Evolutionary conservation across 2,797 vertebrate genomes (phyloP), one percentile per base, ranked within the genome.

Genomic region (Masticophis lateralis): DNA sequence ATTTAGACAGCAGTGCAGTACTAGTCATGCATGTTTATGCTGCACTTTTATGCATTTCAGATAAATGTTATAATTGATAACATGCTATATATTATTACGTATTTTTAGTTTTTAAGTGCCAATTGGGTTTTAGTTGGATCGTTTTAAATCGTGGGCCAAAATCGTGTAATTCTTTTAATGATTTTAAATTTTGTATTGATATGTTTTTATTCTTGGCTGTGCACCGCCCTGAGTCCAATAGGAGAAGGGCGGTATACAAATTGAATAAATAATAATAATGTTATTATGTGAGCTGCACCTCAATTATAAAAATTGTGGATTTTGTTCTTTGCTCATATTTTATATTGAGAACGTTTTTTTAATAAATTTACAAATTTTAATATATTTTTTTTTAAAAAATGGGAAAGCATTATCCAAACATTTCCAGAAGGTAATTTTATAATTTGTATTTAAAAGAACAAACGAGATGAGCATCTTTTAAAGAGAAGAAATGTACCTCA

Each of bases 401-500:
- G 74, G 32, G 27, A 51, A 47, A 69, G 12, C 16, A 28, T 37
- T 60, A 86, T 51, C 89, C 60, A 94, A 89, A 61, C 22, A 74
- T 74, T 83, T 83, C 22, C 66, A 90, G 22, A 22, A 7, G 11
- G 32, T 27, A 53, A 66, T 51, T 92, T 66, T 0, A 0, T 94
- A 94, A 92, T 94, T 96, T 47, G 89, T 66, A 92, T 95, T 96
- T 83, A 43, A 89, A 96, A 99, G 99, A 99, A 99, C 98, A 99
- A 99, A 97, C 98, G 99, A 98, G 99, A 99, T 93, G 99, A 99
- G 59, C 99, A 99, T 97, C 98, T 99, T 94, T 97, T 99, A 97
- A 99, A 99, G 97, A 98, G 99, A 96, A 98, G 99, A 96, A 99
- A 99, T 86, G 99, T 99, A 88, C 99, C 99, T 7, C 98, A 99